Evolutionary conservation across 1,140 invertebrate species (phyloP).

Genomic region (Drosophila willistoni): DNA sequence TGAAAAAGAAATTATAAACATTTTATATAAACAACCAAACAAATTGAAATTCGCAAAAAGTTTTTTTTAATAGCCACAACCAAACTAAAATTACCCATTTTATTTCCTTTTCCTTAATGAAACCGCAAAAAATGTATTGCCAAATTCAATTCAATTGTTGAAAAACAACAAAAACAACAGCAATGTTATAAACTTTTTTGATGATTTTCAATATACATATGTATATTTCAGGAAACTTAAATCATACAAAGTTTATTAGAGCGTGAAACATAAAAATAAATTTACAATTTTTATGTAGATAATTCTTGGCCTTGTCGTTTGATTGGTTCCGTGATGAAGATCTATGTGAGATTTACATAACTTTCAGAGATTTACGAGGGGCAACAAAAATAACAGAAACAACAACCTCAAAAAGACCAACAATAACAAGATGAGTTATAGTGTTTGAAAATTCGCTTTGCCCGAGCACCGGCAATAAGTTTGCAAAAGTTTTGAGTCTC

Average conservation of each 20-base stretch:
- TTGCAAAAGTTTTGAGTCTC: background rate
- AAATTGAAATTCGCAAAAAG: slow-evolving; percentile 57
- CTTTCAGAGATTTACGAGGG: background rate
- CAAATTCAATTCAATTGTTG: slow-evolving; percentile 53
- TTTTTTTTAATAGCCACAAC: slow-evolving; percentile 46
- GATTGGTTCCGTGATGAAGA: slow-evolving; percentile 61
- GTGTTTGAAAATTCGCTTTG: background rate
- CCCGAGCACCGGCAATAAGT: background rate
- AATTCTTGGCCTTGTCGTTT: slow-evolving; percentile 56
- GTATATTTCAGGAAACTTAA: slow-evolving; percentile 45
- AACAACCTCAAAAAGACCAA: background rate
- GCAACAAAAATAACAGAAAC: background rate
- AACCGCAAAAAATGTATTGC: slow-evolving; percentile 51
- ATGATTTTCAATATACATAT: slow-evolving; percentile 24
- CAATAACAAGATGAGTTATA: background rate
- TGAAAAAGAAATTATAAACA: slow-evolving; percentile 78
- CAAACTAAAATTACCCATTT: slow-evolving; percentile 73
- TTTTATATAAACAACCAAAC: slow-evolving; percentile 70
- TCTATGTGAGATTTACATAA: slow-evolving; percentile 31
- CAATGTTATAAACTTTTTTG: slow-evolving; percentile 29
- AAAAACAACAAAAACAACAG: slow-evolving; percentile 37
- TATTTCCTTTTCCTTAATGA: slow-evolving; percentile 74
- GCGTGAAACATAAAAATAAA: slow-evolving; percentile 21
- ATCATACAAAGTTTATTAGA: slow-evolving; percentile 8
- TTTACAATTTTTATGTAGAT: slow-evolving; percentile 57